phyloP scores from a whole-genome alignment of 92 coral and sea anemone genomes.

The Metridium senile region DNA sequence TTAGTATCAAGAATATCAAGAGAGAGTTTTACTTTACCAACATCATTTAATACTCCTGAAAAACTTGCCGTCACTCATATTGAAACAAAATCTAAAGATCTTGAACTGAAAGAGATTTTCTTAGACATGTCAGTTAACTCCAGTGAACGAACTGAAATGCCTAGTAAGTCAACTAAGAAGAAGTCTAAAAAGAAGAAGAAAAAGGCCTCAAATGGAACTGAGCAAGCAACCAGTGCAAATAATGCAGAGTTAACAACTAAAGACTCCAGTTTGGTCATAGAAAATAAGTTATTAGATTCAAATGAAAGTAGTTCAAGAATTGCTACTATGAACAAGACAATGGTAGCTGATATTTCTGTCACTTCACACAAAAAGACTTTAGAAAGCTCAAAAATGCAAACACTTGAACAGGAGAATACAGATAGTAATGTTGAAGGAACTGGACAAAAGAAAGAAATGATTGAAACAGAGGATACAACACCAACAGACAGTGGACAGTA shows the following conservation, averaged over 20 bases:
- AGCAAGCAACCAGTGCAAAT: background rate
- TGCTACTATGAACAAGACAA: slow-evolving; percentile 39
- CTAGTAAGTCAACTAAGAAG: slow-evolving; percentile 25
- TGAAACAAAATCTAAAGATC: background rate
- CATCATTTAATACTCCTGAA: slow-evolving; percentile 36
- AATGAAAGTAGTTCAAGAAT: slow-evolving; percentile 33
- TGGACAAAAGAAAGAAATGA: background rate
- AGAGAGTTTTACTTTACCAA: slow-evolving; percentile 42
- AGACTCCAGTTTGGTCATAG: slow-evolving; percentile 20
- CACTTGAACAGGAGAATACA: background rate
- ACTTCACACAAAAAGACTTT: background rate
- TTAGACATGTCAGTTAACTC: background rate
- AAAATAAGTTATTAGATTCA: slow-evolving; percentile 32
- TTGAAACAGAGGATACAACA: background rate
- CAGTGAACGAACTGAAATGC: slow-evolving; percentile 6
- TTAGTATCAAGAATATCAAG: slow-evolving; percentile 51
- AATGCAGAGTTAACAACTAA: background rate
- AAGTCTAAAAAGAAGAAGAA: slow-evolving; percentile 58
- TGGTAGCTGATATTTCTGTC: slow-evolving; percentile 58
- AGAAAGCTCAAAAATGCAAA: background rate
- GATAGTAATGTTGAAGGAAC: background rate
- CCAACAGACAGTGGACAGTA: background rate
- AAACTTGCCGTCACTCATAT: slow-evolving; percentile 19
- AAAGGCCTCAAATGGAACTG: slow-evolving; percentile 9
- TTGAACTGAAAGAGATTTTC: slow-evolving; percentile 8